Evolutionary conservation across 2,797 vertebrate species (phyloP).

Genomic region (Pseudotriccus pelzelni): DNA sequence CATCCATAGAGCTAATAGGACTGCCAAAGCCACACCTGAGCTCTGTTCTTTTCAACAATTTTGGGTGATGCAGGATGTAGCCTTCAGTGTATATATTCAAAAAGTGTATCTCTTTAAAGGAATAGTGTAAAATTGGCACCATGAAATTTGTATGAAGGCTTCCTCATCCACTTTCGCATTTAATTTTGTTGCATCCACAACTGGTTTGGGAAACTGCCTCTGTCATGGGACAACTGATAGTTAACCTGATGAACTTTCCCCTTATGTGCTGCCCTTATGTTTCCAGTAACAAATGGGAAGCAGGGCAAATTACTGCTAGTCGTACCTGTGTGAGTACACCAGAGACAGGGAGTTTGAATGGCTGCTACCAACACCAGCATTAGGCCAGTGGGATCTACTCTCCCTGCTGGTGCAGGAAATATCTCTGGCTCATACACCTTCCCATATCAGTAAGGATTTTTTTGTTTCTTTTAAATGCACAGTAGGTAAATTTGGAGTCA

Average conservation of each 20-base stretch:
- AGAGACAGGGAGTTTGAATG: not conserved
- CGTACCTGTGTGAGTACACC: fast-evolving
- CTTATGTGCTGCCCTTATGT: not conserved
- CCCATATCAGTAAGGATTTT: not conserved
- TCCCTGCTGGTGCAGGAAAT: not conserved
- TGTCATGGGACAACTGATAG: not conserved
- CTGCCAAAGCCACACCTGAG: not conserved
- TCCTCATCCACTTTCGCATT: not conserved
- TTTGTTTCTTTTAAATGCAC: not conserved
- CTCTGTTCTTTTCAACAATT: not conserved
- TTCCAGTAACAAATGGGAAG: not conserved
- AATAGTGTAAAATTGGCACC: not conserved
- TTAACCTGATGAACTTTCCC: not conserved
- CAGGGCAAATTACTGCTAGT: not conserved
- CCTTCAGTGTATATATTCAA: not conserved
- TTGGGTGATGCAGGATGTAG: not conserved
- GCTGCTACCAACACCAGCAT: not conserved
- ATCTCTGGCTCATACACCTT: not conserved
- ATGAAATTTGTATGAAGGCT: not conserved
- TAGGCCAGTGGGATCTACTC: not conserved
- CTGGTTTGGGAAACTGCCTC: not conserved
- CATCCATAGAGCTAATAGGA: not conserved
- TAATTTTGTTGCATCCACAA: not conserved
- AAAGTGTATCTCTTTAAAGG: not conserved
- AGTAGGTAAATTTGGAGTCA: not conserved